Conservation (phyloP, 2,113 vertebrate species). For the Cololabis saira region DNA sequence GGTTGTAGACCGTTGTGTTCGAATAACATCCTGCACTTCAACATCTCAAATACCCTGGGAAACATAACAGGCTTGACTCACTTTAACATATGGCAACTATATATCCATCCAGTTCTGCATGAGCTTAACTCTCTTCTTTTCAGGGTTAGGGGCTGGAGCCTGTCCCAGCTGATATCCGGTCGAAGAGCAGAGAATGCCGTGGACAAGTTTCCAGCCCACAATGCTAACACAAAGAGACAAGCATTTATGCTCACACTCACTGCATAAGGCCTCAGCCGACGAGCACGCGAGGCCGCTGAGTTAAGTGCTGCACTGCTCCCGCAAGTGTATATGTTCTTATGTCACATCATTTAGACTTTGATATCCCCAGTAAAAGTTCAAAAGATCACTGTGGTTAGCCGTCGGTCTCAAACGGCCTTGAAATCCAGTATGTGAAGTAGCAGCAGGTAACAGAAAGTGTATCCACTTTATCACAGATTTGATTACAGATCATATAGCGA, state of each 20-base stretch:
- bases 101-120: background rate
- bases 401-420: background rate
- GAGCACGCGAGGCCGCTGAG: too few relatives aligned
- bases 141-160: background rate
- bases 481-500: constrained; percentile 37
- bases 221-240: too few relatives aligned
- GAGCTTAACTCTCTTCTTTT: background rate
- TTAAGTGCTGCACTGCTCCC: too few relatives aligned
- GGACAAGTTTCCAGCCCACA: too few relatives aligned
- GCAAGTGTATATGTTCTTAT: too few relatives aligned
- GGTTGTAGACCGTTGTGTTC: constrained; percentile 38
- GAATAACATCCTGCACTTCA: constrained; percentile 20
- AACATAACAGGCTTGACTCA: background rate
- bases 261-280: too few relatives aligned
- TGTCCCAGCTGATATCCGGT: too few relatives aligned
- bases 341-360: background rate
- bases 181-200: too few relatives aligned
- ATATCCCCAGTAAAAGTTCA: background rate
- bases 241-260: too few relatives aligned
- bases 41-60: constrained; percentile 16
- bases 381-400: background rate
- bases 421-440: background rate
- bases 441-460: constrained; percentile 18
- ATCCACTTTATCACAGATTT: constrained; percentile 34
- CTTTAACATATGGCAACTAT: background rate